phyloP scores from a whole-genome alignment of 2,888 invertebrate genomes.

The Gymnoscelis rufifasciata region DNA sequence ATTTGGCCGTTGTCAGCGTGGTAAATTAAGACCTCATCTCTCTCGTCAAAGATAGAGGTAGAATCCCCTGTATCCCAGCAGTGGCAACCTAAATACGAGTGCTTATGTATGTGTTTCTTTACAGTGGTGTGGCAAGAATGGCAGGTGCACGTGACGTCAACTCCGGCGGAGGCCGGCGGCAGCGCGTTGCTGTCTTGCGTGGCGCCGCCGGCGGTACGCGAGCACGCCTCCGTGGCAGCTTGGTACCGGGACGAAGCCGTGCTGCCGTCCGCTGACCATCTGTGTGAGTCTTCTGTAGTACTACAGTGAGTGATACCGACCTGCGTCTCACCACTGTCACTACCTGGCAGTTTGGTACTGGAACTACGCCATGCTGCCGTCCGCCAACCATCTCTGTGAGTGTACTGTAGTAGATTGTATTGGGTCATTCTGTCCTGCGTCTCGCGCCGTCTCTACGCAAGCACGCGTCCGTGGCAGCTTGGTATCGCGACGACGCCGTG shows the following conservation, averaged over 20 bases:
- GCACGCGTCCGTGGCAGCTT: slow-evolving; percentile 86
- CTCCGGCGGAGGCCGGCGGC: slow-evolving; percentile 84
- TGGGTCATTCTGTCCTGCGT: too few species aligned
- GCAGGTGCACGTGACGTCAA: slow-evolving; percentile 85
- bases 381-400: too few species aligned
- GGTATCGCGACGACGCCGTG: slow-evolving; percentile 87
- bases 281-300: slow-evolving; percentile 49
- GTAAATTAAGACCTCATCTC: too few species aligned
- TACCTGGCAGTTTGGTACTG: neutral
- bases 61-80: too few species aligned
- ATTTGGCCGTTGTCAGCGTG: too few species aligned
- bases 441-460: slow-evolving; percentile 82
- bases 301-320: too few species aligned
- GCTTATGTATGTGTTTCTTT: too few species aligned
- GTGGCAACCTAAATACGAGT: too few species aligned
- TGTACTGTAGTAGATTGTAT: too few species aligned
- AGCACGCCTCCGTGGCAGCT: slow-evolving; percentile 86
- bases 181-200: slow-evolving; percentile 85
- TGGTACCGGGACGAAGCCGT: slow-evolving; percentile 89
- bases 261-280: slow-evolving; percentile 77
- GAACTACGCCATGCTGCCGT: too few species aligned
- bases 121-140: slow-evolving; percentile 87
- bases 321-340: neutral
- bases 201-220: slow-evolving; percentile 81
- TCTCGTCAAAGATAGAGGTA: too few species aligned